Evolutionary conservation across 1,140 invertebrate species (phyloP), one percentile per base, ranked within the genome.

Genomic region (Drosophila sp.): DNA sequence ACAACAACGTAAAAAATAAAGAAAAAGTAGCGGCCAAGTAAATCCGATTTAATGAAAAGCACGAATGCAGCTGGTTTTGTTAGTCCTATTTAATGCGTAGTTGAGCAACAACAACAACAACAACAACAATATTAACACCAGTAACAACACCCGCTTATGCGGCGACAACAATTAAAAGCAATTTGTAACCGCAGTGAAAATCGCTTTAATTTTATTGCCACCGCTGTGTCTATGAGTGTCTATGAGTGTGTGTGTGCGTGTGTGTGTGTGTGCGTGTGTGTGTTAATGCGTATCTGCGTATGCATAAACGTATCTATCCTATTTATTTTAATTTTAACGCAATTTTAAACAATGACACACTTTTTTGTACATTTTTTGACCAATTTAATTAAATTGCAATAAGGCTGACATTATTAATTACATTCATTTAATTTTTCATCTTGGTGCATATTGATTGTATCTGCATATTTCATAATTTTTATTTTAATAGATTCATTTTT

Each of bases 311-410:
- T 53, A 27, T 76, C 43, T 66, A 40, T 50, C 16, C 38, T 27
- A 16, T 25, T 45, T 64, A 29, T 34, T 27, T 43, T 53, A n/a
- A n/a, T n/a, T n/a, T n/a, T n/a, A n/a, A n/a, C n/a, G n/a, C 41
- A 43, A 40, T 59, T 45, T 54, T 8, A 16, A 38, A 53, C 54
- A 51, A 36, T 46, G 11, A 40, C 16, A 46, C 21, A 16, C 16
- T 64, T 74, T 70, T 74, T 53, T 29, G 69, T 75, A 72, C 66
- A 84, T 74, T 77, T 83, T 83, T 74, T 64, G 57, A 14, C 27
- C 58, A 78, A 80, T 87, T 87, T 86, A 86, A 86, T 86, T 86
- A 87, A 87, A 78, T 72, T 75, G 58, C 63, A 71, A 78, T 69
- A 87, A 59, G 64, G 46, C 70, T 38, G 69, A 45, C 65, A 74